Conservation (phyloP, 2,113 vertebrate species). For the Athene cunicularia region DNA sequence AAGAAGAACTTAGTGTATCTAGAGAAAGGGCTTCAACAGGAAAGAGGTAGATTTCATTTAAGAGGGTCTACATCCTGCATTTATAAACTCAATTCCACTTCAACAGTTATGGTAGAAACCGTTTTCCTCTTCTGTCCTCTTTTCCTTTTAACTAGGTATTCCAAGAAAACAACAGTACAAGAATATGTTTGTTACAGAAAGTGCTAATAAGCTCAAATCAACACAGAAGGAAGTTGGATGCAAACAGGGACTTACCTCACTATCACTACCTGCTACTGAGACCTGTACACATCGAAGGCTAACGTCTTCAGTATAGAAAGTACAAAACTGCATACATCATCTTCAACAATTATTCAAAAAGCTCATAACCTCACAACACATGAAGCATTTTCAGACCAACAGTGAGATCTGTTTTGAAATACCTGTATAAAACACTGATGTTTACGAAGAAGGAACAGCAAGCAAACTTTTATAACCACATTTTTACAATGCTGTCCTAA, state of each 20-base stretch:
- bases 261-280: neutral
- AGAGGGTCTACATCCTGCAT: neutral
- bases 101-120: neutral
- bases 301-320: neutral
- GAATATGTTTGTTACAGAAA: neutral
- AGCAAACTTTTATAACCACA: neutral
- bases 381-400: neutral
- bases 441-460: neutral
- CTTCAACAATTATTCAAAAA: neutral
- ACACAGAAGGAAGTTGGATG: neutral
- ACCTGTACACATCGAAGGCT: rapidly evolving
- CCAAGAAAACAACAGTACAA: neutral
- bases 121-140: neutral
- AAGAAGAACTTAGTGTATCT: neutral
- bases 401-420: neutral
- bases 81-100: neutral
- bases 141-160: neutral
- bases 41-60: neutral
- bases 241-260: neutral
- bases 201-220: neutral
- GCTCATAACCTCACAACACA: neutral
- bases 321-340: neutral
- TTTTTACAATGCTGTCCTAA: neutral
- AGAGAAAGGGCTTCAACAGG: neutral
- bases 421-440: neutral